Evolutionary conservation across 2,888 invertebrate genomes (phyloP).

Genomic region (Watsonalla cultraria): DNA sequence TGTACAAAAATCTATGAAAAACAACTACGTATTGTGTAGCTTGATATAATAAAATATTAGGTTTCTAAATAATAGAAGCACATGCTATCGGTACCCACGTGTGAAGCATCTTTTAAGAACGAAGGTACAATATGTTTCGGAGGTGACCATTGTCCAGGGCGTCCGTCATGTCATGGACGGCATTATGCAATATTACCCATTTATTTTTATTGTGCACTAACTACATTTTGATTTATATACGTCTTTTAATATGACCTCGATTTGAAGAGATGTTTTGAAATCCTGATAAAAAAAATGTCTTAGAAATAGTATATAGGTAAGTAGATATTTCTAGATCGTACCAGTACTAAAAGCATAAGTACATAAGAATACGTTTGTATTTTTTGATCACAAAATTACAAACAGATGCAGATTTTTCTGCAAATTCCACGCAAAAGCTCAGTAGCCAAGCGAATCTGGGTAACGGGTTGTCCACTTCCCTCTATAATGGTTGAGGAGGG

Average conservation of each 20-base stretch:
- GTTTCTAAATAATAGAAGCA: slow-evolving; percentile 1
- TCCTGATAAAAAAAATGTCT: too few relatives aligned
- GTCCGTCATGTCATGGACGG: slow-evolving; percentile 43
- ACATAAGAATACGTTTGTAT: too few relatives aligned
- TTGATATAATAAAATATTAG: not conserved
- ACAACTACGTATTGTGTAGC: not conserved
- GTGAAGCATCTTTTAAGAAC: slow-evolving; percentile 47
- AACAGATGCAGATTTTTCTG: too few relatives aligned
- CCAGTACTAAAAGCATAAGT: too few relatives aligned
- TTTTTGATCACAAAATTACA: too few relatives aligned
- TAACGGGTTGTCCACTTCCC: too few relatives aligned
- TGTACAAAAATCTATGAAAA: too few relatives aligned
- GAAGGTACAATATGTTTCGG: slow-evolving; percentile 50
- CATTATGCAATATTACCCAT: slow-evolving; percentile 24
- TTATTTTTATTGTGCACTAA: slow-evolving; percentile 7
- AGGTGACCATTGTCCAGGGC: slow-evolving; percentile 52
- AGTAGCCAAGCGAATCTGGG: too few relatives aligned
- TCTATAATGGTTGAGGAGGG: too few relatives aligned
- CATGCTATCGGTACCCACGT: slow-evolving; percentile 41
- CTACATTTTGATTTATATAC: not conserved
- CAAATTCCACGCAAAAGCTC: too few relatives aligned
- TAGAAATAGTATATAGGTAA: too few relatives aligned
- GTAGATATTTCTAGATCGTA: too few relatives aligned
- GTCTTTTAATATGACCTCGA: not conserved
- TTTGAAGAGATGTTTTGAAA: not conserved